Base-by-base conservation (phyloP, 23 tunicate genomes). In the Halocynthia aurantium region DNA sequence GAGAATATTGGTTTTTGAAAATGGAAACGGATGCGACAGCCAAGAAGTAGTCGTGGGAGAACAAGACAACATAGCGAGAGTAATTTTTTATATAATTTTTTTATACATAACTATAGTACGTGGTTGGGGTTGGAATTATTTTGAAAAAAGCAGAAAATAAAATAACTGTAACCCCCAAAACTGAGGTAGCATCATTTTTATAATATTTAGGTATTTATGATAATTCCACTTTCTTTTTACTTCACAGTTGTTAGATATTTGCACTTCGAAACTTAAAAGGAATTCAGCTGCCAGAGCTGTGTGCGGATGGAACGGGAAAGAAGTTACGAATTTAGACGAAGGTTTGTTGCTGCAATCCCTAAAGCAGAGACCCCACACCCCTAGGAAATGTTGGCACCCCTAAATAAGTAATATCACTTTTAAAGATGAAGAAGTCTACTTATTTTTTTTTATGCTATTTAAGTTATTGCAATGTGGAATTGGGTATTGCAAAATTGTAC, bases 1-100 rank as follows among this genome's bases (percentile, higher is more conserved):
- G 10, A 55, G 88, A 13, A 81, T 89, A 13, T 55, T 89, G 13
- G 81, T 81, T 8, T 89, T 84, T 65, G 52, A 17, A 7, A 89
- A 89, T 44, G 96, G 96, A 51, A 57, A 84, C 18, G 82, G 89
- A 50, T 20, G 77, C 21, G 85, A 89, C 53, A 67, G 89, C 19
- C 89, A 89, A n/a, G 96, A 89, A 70, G 85, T 89, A 0, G 70
- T 75, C 78, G 55, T 17, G 22, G 18, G 21, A 19, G 64, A n/a
- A 60, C 64, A 60, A 31, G 44, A 8, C 49, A 21, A 2, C 85
- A 71, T 56, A 31, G 67, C 64, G 4, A 60, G 44, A 31, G 44
- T 31, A 31, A 31, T 1, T 31, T 31, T 2, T 4, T 60, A 60
- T n/a, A 60, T 15, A 60, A 60, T 60, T n/a, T 60, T 60, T 60